A percentile compares a stretch with the other conserved stretches of the same genome.
phyloP scores from a whole-genome alignment of 2,888 invertebrate genomes.

The Cremastinae sp. region DNA sequence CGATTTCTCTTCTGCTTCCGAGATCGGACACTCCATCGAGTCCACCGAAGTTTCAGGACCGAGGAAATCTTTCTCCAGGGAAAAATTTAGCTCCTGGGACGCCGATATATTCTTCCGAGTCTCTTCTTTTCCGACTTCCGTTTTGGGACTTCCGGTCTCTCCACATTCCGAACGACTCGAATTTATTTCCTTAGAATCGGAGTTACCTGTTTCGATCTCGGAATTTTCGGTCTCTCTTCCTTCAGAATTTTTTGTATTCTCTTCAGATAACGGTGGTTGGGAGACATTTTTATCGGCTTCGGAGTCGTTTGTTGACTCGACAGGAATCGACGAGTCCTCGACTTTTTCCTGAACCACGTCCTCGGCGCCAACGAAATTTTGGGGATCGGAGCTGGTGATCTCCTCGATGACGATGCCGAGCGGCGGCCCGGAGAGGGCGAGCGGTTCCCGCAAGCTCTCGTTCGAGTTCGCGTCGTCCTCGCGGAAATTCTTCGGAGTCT shows the following conservation, averaged over 20 bases:
- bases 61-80: constrained; percentile 20
- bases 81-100: constrained; percentile 1
- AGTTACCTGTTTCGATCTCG: neutral
- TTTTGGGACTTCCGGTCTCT: constrained; percentile 5
- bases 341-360: constrained; percentile 23
- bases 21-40: constrained; percentile 46
- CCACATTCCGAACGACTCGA: too few relatives aligned
- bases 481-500: constrained; percentile 21
- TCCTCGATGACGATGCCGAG: constrained; percentile 75
- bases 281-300: neutral
- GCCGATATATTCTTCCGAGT: neutral
- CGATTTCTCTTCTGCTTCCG: neutral
- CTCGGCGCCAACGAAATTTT: constrained; percentile 34
- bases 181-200: too few relatives aligned
- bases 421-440: constrained; percentile 64
- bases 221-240: neutral
- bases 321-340: constrained; percentile 9
- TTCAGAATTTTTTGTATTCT: neutral
- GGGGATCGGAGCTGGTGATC: constrained; percentile 64
- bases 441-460: constrained; percentile 65
- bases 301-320: constrained; percentile 9
- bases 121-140: neutral
- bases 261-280: neutral
- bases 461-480: constrained; percentile 35
- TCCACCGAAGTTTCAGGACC: constrained; percentile 55